Evolutionary conservation across 2,888 invertebrate species (phyloP).

Genomic region (Kryphioiulus occultus): DNA sequence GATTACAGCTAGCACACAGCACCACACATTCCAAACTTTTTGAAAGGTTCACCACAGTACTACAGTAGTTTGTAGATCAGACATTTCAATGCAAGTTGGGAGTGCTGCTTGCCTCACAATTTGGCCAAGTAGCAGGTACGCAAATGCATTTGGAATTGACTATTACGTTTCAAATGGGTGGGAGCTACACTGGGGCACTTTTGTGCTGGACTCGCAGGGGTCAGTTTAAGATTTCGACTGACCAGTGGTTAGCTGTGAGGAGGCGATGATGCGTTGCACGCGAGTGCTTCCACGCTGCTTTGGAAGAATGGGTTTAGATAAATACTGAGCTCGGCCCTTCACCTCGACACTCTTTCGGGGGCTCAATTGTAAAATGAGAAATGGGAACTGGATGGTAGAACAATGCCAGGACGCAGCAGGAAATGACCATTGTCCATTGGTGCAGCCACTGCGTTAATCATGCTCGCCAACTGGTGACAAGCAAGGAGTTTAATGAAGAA

Average conservation of each 20-base stretch:
- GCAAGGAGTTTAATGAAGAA: not conserved
- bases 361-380: slow-evolving; percentile 40
- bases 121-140: not conserved
- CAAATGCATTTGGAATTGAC: slow-evolving; percentile 41
- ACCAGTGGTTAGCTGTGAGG: not conserved
- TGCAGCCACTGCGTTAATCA: slow-evolving; percentile 21
- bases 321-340: not conserved
- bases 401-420: not conserved
- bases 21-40: no score
- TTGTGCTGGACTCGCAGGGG: not conserved
- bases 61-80: not conserved
- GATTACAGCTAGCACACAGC: no score
- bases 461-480: not conserved
- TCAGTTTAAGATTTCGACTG: slow-evolving; percentile 17
- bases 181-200: slow-evolving; percentile 28
- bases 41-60: no score
- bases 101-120: not conserved
- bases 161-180: slow-evolving; percentile 39
- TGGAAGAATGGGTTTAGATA: slow-evolving; percentile 25
- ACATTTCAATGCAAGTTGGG: not conserved
- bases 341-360: slow-evolving; percentile 21
- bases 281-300: slow-evolving; percentile 15
- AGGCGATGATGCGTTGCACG: slow-evolving; percentile 46
- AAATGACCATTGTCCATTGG: slow-evolving; percentile 28
- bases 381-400: slow-evolving; percentile 2